Conservation (phyloP, 2,797 vertebrate genomes). For the Scomberomorus guttatus region DNA sequence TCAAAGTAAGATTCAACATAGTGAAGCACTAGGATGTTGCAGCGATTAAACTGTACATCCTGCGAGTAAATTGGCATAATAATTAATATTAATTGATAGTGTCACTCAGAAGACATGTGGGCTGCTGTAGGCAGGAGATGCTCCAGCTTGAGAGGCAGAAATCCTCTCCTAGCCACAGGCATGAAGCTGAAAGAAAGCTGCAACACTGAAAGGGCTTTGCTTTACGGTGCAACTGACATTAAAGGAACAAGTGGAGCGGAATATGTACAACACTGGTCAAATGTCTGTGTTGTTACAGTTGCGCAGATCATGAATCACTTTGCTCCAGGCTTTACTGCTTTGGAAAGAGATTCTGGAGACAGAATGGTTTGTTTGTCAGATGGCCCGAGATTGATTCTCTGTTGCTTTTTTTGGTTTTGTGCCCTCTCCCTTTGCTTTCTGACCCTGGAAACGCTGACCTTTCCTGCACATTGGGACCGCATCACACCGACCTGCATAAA, state of each 20-base stretch:
- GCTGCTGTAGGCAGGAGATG: constrained; percentile 65
- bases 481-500: constrained; percentile 46
- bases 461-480: constrained; percentile 31
- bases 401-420: constrained; percentile 44
- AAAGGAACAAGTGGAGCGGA: constrained; percentile 62
- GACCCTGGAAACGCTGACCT: constrained; percentile 40
- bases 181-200: constrained; percentile 29
- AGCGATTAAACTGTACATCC: constrained; percentile 42
- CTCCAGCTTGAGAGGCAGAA: constrained; percentile 45
- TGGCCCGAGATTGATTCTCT: constrained; percentile 55
- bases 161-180: constrained; percentile 47
- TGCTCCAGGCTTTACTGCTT: constrained; percentile 28
- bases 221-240: constrained; percentile 65
- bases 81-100: background rate
- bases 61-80: constrained; percentile 44
- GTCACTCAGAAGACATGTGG: constrained; percentile 61
- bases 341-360: constrained; percentile 43
- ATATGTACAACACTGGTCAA: constrained; percentile 45
- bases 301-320: constrained; percentile 49
- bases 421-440: constrained; percentile 29
- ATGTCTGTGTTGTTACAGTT: constrained; percentile 48
- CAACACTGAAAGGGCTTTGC: constrained; percentile 36
- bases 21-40: background rate
- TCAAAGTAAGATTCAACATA: background rate
- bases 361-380: constrained; percentile 56